Conservation (phyloP, 2,888 invertebrate species). For the Cryptus armator region DNA sequence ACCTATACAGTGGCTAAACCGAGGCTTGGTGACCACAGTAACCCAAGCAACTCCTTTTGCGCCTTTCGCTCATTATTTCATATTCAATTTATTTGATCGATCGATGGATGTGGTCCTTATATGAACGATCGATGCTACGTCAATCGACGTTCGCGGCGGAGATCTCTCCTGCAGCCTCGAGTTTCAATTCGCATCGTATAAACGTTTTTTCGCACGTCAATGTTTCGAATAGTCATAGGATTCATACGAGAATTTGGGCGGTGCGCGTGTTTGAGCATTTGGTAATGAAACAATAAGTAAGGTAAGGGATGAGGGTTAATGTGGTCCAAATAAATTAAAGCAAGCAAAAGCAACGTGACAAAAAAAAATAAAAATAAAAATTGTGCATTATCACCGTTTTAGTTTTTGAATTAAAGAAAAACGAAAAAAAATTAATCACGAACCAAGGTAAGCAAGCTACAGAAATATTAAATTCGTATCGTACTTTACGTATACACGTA, state of each 20-base stretch:
- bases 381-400: slow-evolving; percentile 54
- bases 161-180: slow-evolving; percentile 28
- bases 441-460: slow-evolving; percentile 69
- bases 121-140: slow-evolving; percentile 11
- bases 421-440: slow-evolving; percentile 62
- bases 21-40: slow-evolving; percentile 85
- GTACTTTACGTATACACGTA: slow-evolving; percentile 59
- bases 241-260: slow-evolving; percentile 62
- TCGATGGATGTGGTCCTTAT: slow-evolving; percentile 71
- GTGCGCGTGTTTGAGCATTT: slow-evolving; percentile 66
- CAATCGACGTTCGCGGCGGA: slow-evolving; percentile 20
- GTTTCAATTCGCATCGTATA: slow-evolving; percentile 37
- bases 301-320: slow-evolving; percentile 84
- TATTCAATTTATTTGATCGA: slow-evolving; percentile 49
- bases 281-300: slow-evolving; percentile 69
- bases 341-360: slow-evolving; percentile 67
- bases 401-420: slow-evolving; percentile 30
- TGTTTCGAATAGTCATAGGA: slow-evolving; percentile 28
- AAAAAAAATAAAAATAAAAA: slow-evolving; percentile 35
- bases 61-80: slow-evolving; percentile 57
- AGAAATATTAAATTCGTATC: slow-evolving; percentile 59
- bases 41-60: slow-evolving; percentile 81
- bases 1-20: slow-evolving; percentile 81
- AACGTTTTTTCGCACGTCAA: slow-evolving; percentile 38
- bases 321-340: slow-evolving; percentile 82